A percentile compares a stretch with the other conserved stretches of the same genome.
Evolutionary conservation across 2,888 invertebrate genomes (phyloP).

Genomic region (Elmis aenea): DNA sequence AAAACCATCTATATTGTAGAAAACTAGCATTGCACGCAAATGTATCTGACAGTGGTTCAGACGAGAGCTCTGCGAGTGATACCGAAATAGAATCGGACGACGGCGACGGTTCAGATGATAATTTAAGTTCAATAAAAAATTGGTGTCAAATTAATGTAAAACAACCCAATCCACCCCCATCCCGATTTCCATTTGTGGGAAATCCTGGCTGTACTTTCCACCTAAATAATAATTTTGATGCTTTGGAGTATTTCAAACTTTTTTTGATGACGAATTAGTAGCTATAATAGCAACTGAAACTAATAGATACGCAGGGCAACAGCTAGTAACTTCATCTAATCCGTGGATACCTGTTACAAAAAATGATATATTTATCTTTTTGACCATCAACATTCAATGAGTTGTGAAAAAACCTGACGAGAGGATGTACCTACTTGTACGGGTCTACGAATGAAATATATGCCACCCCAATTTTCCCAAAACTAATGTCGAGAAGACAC

Average conservation of each 20-base stretch:
- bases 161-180: neutral
- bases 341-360: neutral
- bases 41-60: no score
- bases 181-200: conserved; percentile 1
- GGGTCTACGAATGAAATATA: conserved; percentile 2
- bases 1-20: no score
- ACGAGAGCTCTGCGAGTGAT: no score
- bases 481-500: neutral
- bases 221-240: neutral
- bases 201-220: neutral
- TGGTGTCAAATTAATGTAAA: no score
- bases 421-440: no score
- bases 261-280: neutral
- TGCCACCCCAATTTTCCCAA: conserved; percentile 2
- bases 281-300: no score
- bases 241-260: neutral
- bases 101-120: no score
- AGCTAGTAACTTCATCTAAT: neutral
- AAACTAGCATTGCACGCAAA: no score
- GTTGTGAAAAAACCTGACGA: no score
- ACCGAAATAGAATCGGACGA: no score
- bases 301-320: conserved; percentile 6
- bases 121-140: no score
- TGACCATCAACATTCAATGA: conserved; percentile 1
- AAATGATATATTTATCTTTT: conserved; percentile 2